Percentiles rank a stretch among this genome's conserved stretches.
These are phyloP conservation scores for Brienomyrus brachyistius DNA, from an alignment of 2,113 vertebrate genomes.

Conservation along the genomic window DNA sequence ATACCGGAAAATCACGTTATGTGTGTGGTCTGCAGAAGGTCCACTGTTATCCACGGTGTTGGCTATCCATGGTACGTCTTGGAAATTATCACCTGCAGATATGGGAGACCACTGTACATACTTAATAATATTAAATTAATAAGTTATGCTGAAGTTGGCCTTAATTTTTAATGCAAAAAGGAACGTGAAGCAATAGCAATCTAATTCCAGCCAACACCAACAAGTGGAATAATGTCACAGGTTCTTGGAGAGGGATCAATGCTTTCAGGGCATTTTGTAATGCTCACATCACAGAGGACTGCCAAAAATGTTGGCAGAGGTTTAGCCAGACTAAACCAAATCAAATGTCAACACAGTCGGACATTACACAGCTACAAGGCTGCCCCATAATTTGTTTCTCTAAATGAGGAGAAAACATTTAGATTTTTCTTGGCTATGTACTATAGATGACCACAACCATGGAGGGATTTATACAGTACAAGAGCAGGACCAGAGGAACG, in stretches of 20 bases:
- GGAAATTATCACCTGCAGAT: neutral
- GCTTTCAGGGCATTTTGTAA: constrained; percentile 1
- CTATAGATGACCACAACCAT: neutral
- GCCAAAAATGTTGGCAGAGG: neutral
- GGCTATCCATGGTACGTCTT: neutral
- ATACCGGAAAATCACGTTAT: no score
- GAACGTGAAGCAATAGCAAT: neutral
- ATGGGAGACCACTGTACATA: neutral
- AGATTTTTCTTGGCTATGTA: neutral
- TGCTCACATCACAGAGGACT: constrained; percentile 20
- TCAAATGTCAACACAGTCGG: neutral
- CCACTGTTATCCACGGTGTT: neutral
- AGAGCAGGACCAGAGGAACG: neutral
- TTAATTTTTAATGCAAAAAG: neutral
- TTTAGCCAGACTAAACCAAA: constrained; percentile 2
- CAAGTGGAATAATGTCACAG: neutral
- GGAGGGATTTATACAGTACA: neutral
- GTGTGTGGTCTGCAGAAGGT: neutral
- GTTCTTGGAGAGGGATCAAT: neutral
- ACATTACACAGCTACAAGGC: neutral
- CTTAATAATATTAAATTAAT: no score
- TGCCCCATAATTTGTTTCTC: neutral
- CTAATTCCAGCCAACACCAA: neutral
- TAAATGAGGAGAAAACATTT: neutral
- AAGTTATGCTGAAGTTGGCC: neutral